phyloP scores from a whole-genome alignment of 2,888 invertebrate species.

The Troides helena region DNA sequence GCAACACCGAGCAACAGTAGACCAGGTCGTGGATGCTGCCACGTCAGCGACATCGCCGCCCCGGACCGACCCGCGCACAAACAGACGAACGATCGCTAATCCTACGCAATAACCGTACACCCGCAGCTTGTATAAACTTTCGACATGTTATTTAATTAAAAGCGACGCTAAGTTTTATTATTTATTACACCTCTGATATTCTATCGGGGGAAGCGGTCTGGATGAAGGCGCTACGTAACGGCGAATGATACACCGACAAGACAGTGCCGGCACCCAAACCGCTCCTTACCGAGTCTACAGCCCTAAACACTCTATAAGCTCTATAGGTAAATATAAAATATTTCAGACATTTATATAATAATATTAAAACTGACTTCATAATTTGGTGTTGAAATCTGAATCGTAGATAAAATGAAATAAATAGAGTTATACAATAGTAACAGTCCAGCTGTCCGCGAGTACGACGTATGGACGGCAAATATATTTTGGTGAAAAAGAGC shows the following conservation, averaged over 20 bases:
- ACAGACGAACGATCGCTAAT: constrained; percentile 38
- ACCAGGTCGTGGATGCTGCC: no score
- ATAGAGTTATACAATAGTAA: constrained; percentile 44
- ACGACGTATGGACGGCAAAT: constrained; percentile 76
- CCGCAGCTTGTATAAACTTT: constrained; percentile 68
- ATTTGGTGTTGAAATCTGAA: constrained; percentile 69
- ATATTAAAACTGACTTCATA: constrained; percentile 46
- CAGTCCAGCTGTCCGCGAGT: constrained; percentile 63
- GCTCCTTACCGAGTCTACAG: constrained; percentile 49
- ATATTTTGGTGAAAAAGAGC: constrained; percentile 55
- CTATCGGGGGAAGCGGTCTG: constrained; percentile 42
- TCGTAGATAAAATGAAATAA: constrained; percentile 54
- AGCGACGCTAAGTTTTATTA: constrained; percentile 56
- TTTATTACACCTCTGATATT: constrained; percentile 67
- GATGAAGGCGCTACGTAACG: constrained; percentile 32
- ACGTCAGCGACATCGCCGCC: background rate
- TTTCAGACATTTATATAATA: constrained; percentile 63
- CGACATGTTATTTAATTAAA: constrained; percentile 63
- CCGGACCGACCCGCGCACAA: constrained; percentile 23
- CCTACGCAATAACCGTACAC: constrained; percentile 58
- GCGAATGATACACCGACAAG: constrained; percentile 1
- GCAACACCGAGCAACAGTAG: no score
- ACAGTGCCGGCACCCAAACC: constrained; percentile 36
- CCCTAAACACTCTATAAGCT: constrained; percentile 78
- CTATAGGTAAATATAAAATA: constrained; percentile 74